Base-by-base conservation (phyloP, 2,888 invertebrate genomes). In the Drosophila villosipedis region DNA sequence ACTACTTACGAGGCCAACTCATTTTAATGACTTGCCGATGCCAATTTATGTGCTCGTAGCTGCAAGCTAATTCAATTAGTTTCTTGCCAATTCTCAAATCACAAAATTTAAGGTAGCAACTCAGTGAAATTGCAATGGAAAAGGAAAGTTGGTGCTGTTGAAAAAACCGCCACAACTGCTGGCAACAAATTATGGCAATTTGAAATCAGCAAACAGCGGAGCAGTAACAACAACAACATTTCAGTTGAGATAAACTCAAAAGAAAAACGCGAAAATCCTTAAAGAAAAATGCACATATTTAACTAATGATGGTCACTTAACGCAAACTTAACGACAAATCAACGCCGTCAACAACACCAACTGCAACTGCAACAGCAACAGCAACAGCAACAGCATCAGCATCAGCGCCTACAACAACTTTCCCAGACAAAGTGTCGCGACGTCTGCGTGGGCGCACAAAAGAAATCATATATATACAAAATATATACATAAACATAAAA, bases 231-330 rank as follows among this genome's bases (percentile, higher is more conserved):
- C 66, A 73, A 63, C 70, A 53, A 53, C 57, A 63, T 52, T 59
- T 49, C 35, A 49, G 31, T 73, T 57, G 28, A 31, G 77, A 73
- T 89, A 87, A 89, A 76, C 83, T 73, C 57, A n/a, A 47, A 69
- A 68, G 53, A 72, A 72, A 58, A 64, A 60, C 62, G 72, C 65
- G 77, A 79, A 86, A 86, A 89, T 89, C 87, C 88, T 87, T 87
- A 80, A 91, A 89, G 91, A 89, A 91, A 87, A 89, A 87, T 88
- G 73, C 88, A 89, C 91, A 91, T 91, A 87, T 89, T 87, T 87
- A 87, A 91, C 87, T 87, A 87, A 87, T 87, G 87, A 91, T 91
- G 87, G 76, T 88, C 87, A 87, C 87, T 87, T 87, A 87, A 87
- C 85, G 83, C 77, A 89, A 91, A 73, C 91, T 78, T 76, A 76